A percentile compares a stretch with the other conserved stretches of the same genome.
These are phyloP conservation scores for Hyaena hyaena DNA, from an alignment of 2,113 vertebrate species.

Conservation along the genomic window DNA sequence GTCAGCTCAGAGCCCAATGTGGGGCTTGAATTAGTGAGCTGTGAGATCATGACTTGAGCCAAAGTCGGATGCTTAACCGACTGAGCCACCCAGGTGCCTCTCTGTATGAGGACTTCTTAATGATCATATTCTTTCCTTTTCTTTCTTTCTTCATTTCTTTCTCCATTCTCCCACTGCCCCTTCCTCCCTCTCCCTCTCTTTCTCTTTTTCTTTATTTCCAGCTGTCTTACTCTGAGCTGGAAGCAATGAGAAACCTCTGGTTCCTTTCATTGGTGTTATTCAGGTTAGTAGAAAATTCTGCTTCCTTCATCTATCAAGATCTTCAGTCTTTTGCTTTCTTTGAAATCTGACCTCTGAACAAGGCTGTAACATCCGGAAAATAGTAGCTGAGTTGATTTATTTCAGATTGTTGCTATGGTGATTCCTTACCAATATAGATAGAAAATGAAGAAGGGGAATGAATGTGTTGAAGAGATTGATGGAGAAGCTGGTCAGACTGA, in stretches of 20 bases:
- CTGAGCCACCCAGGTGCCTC: no score
- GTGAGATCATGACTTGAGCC: no score
- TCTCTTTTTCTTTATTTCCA: not conserved
- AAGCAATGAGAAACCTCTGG: conserved; percentile 30
- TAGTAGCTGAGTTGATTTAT: conserved; percentile 76
- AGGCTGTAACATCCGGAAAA: conserved; percentile 71
- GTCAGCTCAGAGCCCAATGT: no score
- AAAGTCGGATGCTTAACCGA: no score
- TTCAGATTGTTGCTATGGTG: conserved; percentile 80
- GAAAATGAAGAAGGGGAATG: not conserved
- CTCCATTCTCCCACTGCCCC: not conserved
- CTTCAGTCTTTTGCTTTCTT: conserved; percentile 73
- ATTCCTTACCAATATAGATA: conserved; percentile 70
- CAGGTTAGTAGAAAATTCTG: conserved; percentile 66
- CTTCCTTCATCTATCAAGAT: conserved; percentile 67
- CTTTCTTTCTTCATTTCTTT: not conserved
- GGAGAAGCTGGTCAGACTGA: not conserved
- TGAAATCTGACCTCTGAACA: conserved; percentile 79
- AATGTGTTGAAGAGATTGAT: not conserved
- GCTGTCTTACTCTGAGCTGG: not conserved
- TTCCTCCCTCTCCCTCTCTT: no score
- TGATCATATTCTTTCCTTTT: not conserved
- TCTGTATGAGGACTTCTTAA: not conserved
- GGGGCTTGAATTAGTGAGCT: no score
- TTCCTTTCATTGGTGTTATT: conserved; percentile 57